phyloP scores from a whole-genome alignment of 2,797 vertebrate genomes.

The Rousettus madagascariensis region DNA sequence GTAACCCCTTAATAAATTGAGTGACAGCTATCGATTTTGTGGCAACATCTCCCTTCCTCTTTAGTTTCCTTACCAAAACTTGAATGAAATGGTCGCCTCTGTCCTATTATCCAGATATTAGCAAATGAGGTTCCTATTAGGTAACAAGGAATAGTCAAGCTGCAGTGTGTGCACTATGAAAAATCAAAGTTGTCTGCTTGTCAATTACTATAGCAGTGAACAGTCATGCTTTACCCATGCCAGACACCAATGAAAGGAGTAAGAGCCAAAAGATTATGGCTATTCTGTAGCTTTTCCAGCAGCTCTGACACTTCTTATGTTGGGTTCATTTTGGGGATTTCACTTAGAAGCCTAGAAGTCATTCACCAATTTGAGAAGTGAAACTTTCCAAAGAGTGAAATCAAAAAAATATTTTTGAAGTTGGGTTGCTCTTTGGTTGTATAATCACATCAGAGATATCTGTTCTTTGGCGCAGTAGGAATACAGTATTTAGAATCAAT shows the following conservation, averaged over 20 bases:
- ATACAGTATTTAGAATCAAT: background rate
- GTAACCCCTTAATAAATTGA: slow-evolving; percentile 27
- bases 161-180: background rate
- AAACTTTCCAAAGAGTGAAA: slow-evolving; percentile 2
- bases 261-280: background rate
- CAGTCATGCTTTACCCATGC: background rate
- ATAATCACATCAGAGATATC: background rate
- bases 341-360: background rate
- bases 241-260: background rate
- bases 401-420: background rate
- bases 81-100: slow-evolving; percentile 40
- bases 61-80: slow-evolving; percentile 28
- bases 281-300: background rate
- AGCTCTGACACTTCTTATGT: background rate
- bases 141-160: background rate
- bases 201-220: background rate
- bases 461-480: background rate
- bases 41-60: slow-evolving; percentile 11
- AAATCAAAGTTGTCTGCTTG: slow-evolving; percentile 27
- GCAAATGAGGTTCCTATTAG: background rate
- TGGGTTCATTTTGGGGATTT: background rate
- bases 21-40: slow-evolving; percentile 31
- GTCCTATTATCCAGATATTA: background rate
- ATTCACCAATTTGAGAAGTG: background rate
- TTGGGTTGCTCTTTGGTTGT: background rate